Percentiles rank a stretch among this genome's conserved stretches.
Evolutionary conservation across 2,888 invertebrate genomes (phyloP).

Genomic region (Drosophila falleni): DNA sequence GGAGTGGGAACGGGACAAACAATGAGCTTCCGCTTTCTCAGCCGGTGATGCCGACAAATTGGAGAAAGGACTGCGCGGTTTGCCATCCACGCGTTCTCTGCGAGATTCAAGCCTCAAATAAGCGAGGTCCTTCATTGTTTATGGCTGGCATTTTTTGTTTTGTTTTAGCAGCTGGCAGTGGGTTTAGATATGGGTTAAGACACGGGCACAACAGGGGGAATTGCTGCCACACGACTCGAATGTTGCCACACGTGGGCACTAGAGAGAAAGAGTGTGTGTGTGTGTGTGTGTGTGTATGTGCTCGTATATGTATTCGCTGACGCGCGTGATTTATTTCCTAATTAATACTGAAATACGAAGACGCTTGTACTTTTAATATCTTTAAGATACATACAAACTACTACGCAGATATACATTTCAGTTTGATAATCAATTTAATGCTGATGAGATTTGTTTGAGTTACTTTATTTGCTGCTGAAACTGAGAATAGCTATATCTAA

Average conservation of each 20-base stretch:
- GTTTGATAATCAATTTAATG: conserved; percentile 37
- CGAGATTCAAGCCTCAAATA: conserved; percentile 85
- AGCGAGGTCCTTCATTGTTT: conserved; percentile 29
- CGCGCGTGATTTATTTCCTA: conserved; percentile 74
- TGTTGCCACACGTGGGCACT: conserved; percentile 38
- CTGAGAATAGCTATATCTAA: conserved; percentile 8
- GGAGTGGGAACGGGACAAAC: conserved; percentile 42
- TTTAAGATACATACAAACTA: conserved; percentile 61
- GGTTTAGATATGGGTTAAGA: neutral
- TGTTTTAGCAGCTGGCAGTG: conserved; percentile 16
- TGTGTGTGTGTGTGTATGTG: neutral
- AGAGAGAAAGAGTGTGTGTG: neutral
- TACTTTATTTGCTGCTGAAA: conserved; percentile 19
- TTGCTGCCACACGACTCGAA: conserved; percentile 5
- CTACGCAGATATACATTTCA: conserved; percentile 17
- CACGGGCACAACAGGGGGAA: neutral
- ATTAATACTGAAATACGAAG: conserved; percentile 79
- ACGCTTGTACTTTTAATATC: conserved; percentile 80
- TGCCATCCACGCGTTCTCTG: conserved; percentile 89
- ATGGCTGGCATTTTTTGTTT: conserved; percentile 22
- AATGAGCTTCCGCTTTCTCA: conserved; percentile 88
- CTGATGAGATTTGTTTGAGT: conserved; percentile 32
- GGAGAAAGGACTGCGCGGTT: conserved; percentile 87
- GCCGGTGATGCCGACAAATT: conserved; percentile 89
- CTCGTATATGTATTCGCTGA: conserved; percentile 29